phyloP scores from a whole-genome alignment of 2,797 vertebrate genomes.

The Diplodus sargus region DNA sequence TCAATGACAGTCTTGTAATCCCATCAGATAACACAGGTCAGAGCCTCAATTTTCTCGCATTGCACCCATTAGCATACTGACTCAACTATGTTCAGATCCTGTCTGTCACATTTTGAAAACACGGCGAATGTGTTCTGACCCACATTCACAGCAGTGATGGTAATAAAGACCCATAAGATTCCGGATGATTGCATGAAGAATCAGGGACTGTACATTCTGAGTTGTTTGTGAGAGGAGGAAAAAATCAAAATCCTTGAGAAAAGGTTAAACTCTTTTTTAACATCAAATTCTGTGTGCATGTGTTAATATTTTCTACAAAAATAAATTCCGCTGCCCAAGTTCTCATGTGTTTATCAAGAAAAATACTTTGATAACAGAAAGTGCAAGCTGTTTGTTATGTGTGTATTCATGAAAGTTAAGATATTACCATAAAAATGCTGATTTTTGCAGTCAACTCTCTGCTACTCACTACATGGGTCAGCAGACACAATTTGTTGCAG shows the following conservation, averaged over 20 bases:
- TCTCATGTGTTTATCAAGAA: not conserved
- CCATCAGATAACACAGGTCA: constrained; percentile 42
- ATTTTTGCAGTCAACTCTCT: constrained; percentile 20
- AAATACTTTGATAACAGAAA: constrained; percentile 14
- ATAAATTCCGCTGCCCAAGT: not conserved
- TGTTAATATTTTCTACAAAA: constrained; percentile 15
- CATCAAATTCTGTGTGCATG: constrained; percentile 10
- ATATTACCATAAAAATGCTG: constrained; percentile 27
- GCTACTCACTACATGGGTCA: constrained; percentile 28
- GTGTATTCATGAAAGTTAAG: constrained; percentile 20
- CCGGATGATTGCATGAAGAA: constrained; percentile 1
- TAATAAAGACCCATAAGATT: not conserved
- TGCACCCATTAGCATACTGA: constrained; percentile 32
- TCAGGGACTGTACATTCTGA: not conserved
- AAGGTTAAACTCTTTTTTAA: constrained; percentile 21
- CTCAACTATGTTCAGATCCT: constrained; percentile 8
- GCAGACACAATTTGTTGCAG: constrained; percentile 29
- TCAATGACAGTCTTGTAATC: constrained; percentile 21
- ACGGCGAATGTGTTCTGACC: constrained; percentile 19
- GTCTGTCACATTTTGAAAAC: constrained; percentile 31
- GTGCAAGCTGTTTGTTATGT: not conserved
- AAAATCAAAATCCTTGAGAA: constrained; percentile 6
- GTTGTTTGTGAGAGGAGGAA: not conserved
- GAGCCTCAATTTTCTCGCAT: constrained; percentile 14
- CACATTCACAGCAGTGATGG: constrained; percentile 18